Base-by-base conservation (phyloP, 2,797 vertebrate species). In the Hoplostethus mediterraneus region DNA sequence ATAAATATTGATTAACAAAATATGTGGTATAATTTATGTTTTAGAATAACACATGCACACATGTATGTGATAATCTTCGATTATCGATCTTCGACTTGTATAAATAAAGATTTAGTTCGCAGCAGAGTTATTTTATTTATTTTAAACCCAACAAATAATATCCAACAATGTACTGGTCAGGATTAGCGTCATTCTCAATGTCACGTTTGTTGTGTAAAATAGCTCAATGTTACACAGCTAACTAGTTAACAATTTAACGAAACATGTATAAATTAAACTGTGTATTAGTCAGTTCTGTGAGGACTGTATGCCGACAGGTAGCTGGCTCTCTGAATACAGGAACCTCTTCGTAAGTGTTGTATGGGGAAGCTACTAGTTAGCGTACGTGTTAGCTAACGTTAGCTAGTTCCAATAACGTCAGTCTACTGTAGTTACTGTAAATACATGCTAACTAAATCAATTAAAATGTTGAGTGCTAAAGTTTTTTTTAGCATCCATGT, bases 201-300 rank as follows among this genome's bases (percentile, higher is more conserved):
- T 94, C 94, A 92, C 88, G 83, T 78, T 85, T 79, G 80, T 75
- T 47, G 56, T 71, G 8, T 49, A 5, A 31, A 21, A 0, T 4
- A 10, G 42, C 40, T 2, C 0, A 0, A 7, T 62, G 5, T 11
- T 13, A 58, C 2, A 13, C 14, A 14, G 13, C 0, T 0, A 30
- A 5, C 11, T 13, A 52, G 10, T 49, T 3, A 21, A 1, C 61
- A 13, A 52, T 38, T 5, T 0, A 1, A 16, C 69, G 0, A 40
- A 75, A 73, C 10, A 93, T 91, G 90, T 86, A 61, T 71, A 90
- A 68, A 69, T 82, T 93, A 44, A 87, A 84, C 7, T 75, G 80
- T 73, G 1, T 60, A 6, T 78, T 92, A 33, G 56, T 67, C 7
- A 79, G 36, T 45, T 82, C 87, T 12, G 45, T 83, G 1, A 79